phyloP scores from a whole-genome alignment of 2,888 invertebrate species.

The Myathropa florea region DNA sequence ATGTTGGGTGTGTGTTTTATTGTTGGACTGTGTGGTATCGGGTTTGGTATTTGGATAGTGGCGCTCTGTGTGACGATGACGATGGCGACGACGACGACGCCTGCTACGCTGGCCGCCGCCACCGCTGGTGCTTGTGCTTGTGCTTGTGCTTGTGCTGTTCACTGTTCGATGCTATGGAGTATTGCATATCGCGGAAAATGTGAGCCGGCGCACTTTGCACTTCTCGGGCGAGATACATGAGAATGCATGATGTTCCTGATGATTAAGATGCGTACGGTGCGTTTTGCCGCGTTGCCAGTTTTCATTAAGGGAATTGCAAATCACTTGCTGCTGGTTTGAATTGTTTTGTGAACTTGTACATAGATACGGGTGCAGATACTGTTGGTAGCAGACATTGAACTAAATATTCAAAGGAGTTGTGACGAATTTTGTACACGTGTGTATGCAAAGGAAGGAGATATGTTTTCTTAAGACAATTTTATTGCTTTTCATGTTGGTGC shows the following conservation, averaged over 20 bases:
- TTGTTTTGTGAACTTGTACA: neutral
- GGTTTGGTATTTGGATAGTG: constrained; percentile 52
- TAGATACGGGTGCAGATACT: no score
- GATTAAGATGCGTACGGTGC: constrained; percentile 50
- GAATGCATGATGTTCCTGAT: constrained; percentile 49
- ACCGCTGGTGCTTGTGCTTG: neutral
- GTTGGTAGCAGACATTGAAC: neutral
- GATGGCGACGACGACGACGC: constrained; percentile 11
- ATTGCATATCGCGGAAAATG: constrained; percentile 60
- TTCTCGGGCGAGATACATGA: constrained; percentile 29
- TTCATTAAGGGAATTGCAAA: neutral
- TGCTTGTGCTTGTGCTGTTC: neutral
- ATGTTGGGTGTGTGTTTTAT: constrained; percentile 15
- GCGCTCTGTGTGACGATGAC: constrained; percentile 49
- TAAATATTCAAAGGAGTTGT: neutral
- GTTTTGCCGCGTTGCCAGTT: constrained; percentile 36
- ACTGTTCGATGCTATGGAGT: neutral
- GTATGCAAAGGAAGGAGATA: neutral
- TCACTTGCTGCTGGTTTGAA: neutral
- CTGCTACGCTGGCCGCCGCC: constrained; percentile 1
- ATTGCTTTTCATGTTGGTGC: no score
- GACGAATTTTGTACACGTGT: neutral
- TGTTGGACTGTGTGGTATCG: constrained; percentile 29
- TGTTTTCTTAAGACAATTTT: no score
- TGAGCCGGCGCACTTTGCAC: constrained; percentile 68